Percentiles rank a stretch among this genome's conserved stretches.
Conservation (phyloP, 2,888 invertebrate species). For the Prosapia bicincta region DNA sequence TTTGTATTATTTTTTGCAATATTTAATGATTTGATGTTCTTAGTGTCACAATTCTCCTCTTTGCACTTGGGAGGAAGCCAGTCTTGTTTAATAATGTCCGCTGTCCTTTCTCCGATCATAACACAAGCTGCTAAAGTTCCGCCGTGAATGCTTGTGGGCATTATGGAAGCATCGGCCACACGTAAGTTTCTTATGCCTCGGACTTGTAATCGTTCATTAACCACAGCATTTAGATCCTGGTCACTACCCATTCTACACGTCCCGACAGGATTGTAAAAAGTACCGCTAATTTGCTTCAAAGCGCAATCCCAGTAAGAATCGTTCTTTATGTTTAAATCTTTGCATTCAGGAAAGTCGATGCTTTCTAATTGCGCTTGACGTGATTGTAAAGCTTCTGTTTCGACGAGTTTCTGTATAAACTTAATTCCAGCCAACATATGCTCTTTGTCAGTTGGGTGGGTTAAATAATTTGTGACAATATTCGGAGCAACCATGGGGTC, state of each 20-base stretch:
- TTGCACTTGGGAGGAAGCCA: constrained; percentile 19
- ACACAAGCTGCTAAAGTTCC: constrained; percentile 41
- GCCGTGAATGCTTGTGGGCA: constrained; percentile 45
- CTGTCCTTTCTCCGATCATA: constrained; percentile 40
- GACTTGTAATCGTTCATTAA: constrained; percentile 42
- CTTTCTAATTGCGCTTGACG: constrained; percentile 33
- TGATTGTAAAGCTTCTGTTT: constrained; percentile 32
- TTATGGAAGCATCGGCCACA: constrained; percentile 47
- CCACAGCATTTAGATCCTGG: constrained; percentile 42
- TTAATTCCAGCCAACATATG: constrained; percentile 40
- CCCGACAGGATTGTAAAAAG: constrained; percentile 41
- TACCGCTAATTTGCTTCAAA: constrained; percentile 33
- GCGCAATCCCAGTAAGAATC: constrained; percentile 40
- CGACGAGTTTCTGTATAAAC: constrained; percentile 37
- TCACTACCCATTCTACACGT: constrained; percentile 44
- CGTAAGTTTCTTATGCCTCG: constrained; percentile 44
- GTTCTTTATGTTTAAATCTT: constrained; percentile 28
- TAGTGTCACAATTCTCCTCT: neutral
- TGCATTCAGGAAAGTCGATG: constrained; percentile 34
- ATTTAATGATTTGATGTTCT: neutral
- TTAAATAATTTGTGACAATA: constrained; percentile 25
- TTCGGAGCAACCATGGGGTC: constrained; percentile 15
- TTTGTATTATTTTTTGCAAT: neutral
- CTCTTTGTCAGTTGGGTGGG: constrained; percentile 25
- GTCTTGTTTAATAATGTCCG: constrained; percentile 9